Percentiles rank a stretch among this genome's conserved stretches.
Conservation (phyloP, 2,113 vertebrate genomes). For the Okapia johnstoni region DNA sequence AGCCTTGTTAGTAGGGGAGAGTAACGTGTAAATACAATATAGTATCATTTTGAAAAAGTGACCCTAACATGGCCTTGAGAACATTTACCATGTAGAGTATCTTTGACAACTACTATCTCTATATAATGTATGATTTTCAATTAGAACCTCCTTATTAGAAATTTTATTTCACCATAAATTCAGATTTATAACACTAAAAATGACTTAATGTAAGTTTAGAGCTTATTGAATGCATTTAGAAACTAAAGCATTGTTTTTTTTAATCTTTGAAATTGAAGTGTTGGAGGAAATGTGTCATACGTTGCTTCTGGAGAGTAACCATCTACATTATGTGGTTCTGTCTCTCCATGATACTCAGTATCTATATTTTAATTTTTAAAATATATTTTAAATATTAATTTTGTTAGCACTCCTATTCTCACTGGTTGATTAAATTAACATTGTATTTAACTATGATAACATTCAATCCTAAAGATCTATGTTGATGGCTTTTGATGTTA, state of each 20-base stretch:
- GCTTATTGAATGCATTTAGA: slow-evolving; percentile 22
- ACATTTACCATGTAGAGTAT: neutral
- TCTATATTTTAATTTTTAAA: neutral
- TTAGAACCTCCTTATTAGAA: neutral
- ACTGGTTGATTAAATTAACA: neutral
- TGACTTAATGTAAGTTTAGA: neutral
- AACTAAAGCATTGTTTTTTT: neutral
- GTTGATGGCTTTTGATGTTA: neutral
- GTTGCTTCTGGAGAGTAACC: neutral
- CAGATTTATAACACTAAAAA: neutral
- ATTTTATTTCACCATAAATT: slow-evolving; percentile 10
- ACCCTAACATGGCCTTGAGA: neutral
- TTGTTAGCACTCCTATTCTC: neutral
- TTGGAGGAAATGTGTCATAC: neutral
- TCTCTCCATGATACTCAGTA: neutral
- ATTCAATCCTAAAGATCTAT: neutral
- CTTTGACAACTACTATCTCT: neutral
- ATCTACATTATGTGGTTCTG: neutral
- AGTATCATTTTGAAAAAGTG: neutral
- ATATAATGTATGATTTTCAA: neutral
- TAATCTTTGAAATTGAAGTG: neutral
- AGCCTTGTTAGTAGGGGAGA: neutral
- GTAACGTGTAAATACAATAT: neutral
- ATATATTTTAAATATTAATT: slow-evolving; percentile 19
- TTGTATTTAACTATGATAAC: neutral